Evolutionary conservation across 2,888 invertebrate genomes (phyloP).

Genomic region (Leptinotarsa peninsularis): DNA sequence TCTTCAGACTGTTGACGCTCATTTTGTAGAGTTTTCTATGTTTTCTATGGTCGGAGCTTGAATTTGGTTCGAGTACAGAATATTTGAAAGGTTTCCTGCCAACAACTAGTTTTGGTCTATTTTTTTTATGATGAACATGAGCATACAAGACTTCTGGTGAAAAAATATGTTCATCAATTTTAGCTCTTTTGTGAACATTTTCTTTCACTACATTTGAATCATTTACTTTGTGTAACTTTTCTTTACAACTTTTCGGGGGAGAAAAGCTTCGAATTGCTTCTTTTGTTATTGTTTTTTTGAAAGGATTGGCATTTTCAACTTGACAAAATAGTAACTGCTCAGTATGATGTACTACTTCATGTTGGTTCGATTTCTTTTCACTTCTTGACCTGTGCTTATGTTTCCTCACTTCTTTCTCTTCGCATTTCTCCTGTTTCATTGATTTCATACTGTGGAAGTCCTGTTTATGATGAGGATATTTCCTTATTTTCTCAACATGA

Average conservation of each 20-base stretch:
- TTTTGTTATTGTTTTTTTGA: constrained; percentile 19
- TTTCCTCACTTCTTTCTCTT: constrained; percentile 23
- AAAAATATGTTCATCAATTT: background rate
- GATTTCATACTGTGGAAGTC: background rate
- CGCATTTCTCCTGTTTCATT: constrained; percentile 11
- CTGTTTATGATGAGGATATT: background rate
- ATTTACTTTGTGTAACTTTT: constrained; percentile 1
- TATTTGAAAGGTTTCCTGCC: background rate
- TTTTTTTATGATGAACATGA: constrained; percentile 19
- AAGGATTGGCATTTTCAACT: constrained; percentile 37
- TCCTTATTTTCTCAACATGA: constrained; percentile 25
- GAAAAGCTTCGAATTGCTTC: background rate
- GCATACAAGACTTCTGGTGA: background rate
- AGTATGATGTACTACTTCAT: constrained; percentile 17
- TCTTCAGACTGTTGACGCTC: background rate
- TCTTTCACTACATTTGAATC: background rate
- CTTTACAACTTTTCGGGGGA: background rate
- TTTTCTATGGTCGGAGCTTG: background rate
- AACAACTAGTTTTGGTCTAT: constrained; percentile 8
- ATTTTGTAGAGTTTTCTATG: constrained; percentile 2
- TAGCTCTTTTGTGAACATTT: background rate
- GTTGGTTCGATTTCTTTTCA: constrained; percentile 18
- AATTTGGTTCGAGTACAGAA: constrained; percentile 1
- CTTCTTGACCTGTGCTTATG: constrained; percentile 28
- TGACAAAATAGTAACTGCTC: constrained; percentile 41